Percentiles rank a stretch among this genome's conserved stretches.
Evolutionary conservation across 2,888 invertebrate genomes (phyloP).

Genomic region (Rhamnusium bicolor): DNA sequence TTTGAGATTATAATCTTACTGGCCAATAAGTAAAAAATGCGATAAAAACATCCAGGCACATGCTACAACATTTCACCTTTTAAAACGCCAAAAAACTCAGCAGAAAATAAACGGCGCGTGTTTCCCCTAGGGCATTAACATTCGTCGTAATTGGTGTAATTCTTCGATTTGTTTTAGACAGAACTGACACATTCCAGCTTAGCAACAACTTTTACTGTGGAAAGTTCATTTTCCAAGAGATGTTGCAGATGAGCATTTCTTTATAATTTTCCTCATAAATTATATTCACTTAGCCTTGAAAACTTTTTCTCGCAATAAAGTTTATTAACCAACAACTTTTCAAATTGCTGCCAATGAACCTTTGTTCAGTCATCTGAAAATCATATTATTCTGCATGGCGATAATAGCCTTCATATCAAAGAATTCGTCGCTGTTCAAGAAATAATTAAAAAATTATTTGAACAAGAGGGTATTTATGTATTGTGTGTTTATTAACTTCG

Average conservation of each 20-base stretch:
- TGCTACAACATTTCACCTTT: too few relatives aligned
- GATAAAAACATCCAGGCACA: too few relatives aligned
- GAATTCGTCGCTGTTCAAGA: too few relatives aligned
- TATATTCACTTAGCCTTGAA: not conserved
- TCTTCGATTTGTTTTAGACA: conserved; percentile 12
- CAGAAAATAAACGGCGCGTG: conserved; percentile 26
- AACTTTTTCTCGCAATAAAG: conserved; percentile 8
- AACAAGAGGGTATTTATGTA: too few relatives aligned
- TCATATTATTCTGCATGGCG: not conserved
- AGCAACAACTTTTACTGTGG: conserved; percentile 13
- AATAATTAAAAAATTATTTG: too few relatives aligned
- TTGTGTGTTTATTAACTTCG: too few relatives aligned
- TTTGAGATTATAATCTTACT: too few relatives aligned
- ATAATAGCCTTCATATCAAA: not conserved
- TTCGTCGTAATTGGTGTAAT: conserved; percentile 14
- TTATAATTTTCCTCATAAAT: not conserved
- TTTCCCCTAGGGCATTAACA: conserved; percentile 5
- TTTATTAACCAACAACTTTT: not conserved
- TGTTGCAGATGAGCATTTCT: not conserved
- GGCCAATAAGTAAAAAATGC: too few relatives aligned
- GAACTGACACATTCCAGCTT: not conserved
- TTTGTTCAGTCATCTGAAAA: not conserved
- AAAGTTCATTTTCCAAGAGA: not conserved
- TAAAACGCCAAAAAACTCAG: conserved; percentile 1
- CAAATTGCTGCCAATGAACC: conserved; percentile 8